Percentiles rank a stretch among this genome's conserved stretches.
Conservation (phyloP, 1,140 invertebrate species). For the Leptonema lineaticorne region DNA sequence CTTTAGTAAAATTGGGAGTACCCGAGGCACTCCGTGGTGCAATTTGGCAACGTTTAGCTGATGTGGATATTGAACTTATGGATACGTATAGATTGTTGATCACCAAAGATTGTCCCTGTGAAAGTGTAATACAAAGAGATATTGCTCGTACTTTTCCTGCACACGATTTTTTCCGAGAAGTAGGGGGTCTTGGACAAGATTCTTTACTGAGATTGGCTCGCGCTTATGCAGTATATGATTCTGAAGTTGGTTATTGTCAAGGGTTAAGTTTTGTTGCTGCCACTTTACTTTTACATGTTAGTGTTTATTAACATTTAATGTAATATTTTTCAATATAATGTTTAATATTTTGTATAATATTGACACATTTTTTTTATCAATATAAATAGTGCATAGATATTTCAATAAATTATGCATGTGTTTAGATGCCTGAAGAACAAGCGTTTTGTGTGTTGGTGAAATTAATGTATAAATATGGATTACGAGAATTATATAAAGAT, state of each 20-base stretch:
- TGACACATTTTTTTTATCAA: no score
- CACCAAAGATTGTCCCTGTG: constrained; percentile 87
- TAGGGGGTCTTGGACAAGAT: constrained; percentile 89
- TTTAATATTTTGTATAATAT: no score
- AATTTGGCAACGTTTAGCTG: constrained; percentile 94
- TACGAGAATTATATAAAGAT: constrained; percentile 93
- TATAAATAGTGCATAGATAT: no score
- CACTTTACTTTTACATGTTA: constrained; percentile 90
- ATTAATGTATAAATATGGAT: constrained; percentile 95
- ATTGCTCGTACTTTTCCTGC: constrained; percentile 98
- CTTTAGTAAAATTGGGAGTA: constrained; percentile 84
- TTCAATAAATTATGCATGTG: no score
- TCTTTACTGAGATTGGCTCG: constrained; percentile 93
- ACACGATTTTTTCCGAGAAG: constrained; percentile 96
- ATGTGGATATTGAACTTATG: constrained; percentile 85
- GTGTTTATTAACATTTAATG: constrained; percentile 45
- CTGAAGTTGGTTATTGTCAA: constrained; percentile 98
- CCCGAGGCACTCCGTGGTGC: constrained; percentile 95
- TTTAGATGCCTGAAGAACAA: constrained; percentile 99
- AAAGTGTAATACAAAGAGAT: constrained; percentile 92
- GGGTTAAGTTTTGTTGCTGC: constrained; percentile 96
- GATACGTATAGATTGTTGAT: constrained; percentile 90
- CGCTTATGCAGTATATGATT: constrained; percentile 96
- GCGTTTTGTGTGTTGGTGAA: constrained; percentile 96
- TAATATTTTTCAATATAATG: not conserved